Conservation (phyloP, 2,888 invertebrate species). For the Hermaeophaga mercurialis region DNA sequence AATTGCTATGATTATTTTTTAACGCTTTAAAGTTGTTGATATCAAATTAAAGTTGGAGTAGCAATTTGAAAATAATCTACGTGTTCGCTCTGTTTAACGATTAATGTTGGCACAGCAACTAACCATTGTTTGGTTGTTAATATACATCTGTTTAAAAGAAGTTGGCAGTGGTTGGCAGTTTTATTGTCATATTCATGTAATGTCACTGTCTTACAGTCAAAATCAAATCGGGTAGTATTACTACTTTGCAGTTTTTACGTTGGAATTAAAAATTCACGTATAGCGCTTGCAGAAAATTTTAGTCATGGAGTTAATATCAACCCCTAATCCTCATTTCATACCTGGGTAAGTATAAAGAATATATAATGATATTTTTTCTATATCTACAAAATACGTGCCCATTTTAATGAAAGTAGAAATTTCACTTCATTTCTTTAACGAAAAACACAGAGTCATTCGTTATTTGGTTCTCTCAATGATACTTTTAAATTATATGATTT, state of each 20-base stretch:
- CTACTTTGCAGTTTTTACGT: not conserved
- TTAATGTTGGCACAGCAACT: not conserved
- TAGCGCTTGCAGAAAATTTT: conserved; percentile 13
- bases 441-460: no score
- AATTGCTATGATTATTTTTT: no score
- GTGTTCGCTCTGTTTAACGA: not conserved
- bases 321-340: conserved; percentile 74
- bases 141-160: not conserved
- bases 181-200: not conserved
- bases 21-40: no score
- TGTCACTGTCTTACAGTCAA: not conserved
- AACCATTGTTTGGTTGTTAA: not conserved
- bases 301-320: conserved; percentile 62
- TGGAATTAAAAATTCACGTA: not conserved
- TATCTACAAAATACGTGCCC: no score
- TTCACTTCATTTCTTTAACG: no score
- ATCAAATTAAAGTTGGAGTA: no score
- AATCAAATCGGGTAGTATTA: not conserved
- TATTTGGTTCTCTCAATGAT: no score
- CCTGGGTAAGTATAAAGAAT: conserved; percentile 75
- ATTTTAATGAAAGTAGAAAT: no score
- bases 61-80: no score
- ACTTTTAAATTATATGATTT: no score
- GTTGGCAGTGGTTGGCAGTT: not conserved
- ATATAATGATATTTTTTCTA: no score